Conservation (phyloP, 2,113 vertebrate genomes). For the Glaucidium brasilianum region DNA sequence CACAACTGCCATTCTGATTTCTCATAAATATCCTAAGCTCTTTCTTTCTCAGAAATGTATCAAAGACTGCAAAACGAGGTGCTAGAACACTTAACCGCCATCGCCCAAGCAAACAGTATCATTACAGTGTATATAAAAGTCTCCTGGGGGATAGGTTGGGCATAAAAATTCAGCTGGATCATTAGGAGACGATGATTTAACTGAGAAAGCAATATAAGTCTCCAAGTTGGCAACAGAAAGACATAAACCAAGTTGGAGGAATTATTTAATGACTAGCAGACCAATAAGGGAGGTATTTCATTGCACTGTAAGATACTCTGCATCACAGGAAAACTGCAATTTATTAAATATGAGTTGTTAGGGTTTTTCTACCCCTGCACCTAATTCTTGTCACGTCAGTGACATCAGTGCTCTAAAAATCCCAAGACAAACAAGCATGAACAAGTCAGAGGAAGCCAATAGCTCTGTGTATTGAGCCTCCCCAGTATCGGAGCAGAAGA, state of each 20-base stretch:
- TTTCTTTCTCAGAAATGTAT: slow-evolving; percentile 13
- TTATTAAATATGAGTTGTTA: neutral
- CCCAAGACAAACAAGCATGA: neutral
- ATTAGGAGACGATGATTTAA: slow-evolving; percentile 60
- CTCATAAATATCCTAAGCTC: neutral
- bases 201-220: slow-evolving; percentile 47
- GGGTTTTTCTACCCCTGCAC: neutral
- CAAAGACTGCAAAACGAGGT: slow-evolving; percentile 10
- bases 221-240: slow-evolving; percentile 42
- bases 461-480: neutral
- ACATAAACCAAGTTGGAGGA: slow-evolving; percentile 43
- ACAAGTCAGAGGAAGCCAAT: neutral
- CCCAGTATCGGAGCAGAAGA: neutral
- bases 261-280: slow-evolving; percentile 58
- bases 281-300: slow-evolving; percentile 37
- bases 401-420: neutral
- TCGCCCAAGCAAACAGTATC: slow-evolving; percentile 15
- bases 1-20: neutral
- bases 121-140: slow-evolving; percentile 38
- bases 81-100: slow-evolving; percentile 45
- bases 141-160: slow-evolving; percentile 14
- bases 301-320: neutral
- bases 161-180: slow-evolving; percentile 63
- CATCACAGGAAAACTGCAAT: neutral
- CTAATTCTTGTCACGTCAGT: neutral